phyloP scores from a whole-genome alignment of 2,113 vertebrate genomes.

The Castor canadensis region DNA sequence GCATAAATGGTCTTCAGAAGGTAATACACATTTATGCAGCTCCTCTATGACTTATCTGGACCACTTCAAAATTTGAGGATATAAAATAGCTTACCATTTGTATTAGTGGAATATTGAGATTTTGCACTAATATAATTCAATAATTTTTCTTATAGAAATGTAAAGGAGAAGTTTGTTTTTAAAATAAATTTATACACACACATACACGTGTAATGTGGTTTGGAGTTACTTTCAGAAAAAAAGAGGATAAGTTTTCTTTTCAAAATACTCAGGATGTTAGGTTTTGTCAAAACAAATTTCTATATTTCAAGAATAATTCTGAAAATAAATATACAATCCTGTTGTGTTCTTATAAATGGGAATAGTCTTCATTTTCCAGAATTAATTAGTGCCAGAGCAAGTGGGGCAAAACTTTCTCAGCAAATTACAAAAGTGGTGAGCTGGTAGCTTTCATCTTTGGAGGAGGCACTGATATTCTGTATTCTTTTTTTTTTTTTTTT shows the following conservation, averaged over 20 bases:
- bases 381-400: not conserved
- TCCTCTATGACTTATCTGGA: not conserved
- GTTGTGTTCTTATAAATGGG: not conserved
- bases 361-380: not conserved
- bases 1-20: not conserved
- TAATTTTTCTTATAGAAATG: not conserved
- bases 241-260: not conserved
- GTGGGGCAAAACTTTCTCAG: not conserved
- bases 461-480: not conserved
- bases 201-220: not conserved
- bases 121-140: not conserved
- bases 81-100: not conserved
- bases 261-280: not conserved
- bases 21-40: not conserved
- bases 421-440: not conserved
- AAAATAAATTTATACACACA: not conserved
- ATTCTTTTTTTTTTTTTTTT: not conserved
- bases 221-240: not conserved
- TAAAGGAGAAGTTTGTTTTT: not conserved
- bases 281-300: not conserved
- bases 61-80: not conserved
- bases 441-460: not conserved
- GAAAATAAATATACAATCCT: not conserved
- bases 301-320: not conserved
- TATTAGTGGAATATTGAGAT: not conserved